A percentile compares a stretch with the other conserved stretches of the same genome.
Evolutionary conservation across 2,113 vertebrate species (phyloP).

Genomic region (Gymnocephalus cernua): DNA sequence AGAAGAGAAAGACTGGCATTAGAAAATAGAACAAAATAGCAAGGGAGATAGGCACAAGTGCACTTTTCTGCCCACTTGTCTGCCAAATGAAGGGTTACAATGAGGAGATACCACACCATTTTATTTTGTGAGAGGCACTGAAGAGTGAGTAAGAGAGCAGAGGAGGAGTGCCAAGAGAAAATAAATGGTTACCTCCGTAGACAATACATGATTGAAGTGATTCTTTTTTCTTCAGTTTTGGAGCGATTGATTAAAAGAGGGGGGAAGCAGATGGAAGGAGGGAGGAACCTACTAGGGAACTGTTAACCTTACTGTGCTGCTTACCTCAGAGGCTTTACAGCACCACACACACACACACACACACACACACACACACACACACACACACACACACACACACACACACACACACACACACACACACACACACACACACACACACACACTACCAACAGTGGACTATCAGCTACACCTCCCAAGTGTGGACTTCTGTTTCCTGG

Average conservation of each 20-base stretch:
- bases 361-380: not conserved
- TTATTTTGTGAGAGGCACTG: conserved; percentile 35
- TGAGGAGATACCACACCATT: conserved; percentile 16
- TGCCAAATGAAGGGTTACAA: conserved; percentile 53
- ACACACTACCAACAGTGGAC: no score
- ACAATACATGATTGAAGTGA: conserved; percentile 18
- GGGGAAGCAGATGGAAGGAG: conserved; percentile 2
- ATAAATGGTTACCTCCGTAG: not conserved
- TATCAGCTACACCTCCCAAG: no score
- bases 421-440: no score
- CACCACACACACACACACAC: not conserved
- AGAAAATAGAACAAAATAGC: conserved; percentile 55
- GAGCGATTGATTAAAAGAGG: conserved; percentile 28
- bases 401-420: not conserved
- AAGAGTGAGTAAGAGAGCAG: conserved; percentile 11
- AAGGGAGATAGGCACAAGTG: conserved; percentile 15
- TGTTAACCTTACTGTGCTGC: conserved; percentile 48
- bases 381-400: not conserved
- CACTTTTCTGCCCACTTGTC: conserved; percentile 44
- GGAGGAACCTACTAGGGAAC: conserved; percentile 9
- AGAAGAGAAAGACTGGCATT: conserved; percentile 41
- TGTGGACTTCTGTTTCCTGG: no score
- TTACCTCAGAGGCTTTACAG: not conserved
- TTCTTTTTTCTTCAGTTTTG: conserved; percentile 1
- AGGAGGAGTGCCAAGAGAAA: not conserved